phyloP scores from a whole-genome alignment of 2,888 invertebrate species.

The Hololepta plana region DNA sequence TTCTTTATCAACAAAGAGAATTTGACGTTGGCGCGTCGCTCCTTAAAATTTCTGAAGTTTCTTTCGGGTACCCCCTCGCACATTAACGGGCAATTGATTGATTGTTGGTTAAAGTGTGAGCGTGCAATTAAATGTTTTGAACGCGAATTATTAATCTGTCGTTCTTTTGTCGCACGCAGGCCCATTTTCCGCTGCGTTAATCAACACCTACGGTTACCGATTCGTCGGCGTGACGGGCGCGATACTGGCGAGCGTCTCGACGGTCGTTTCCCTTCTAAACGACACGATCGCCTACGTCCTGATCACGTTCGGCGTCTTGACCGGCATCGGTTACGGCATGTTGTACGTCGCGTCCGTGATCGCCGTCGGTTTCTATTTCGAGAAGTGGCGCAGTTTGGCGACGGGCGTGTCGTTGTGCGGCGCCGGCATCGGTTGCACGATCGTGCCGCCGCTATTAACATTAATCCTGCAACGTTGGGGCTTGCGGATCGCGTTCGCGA shows the following conservation, averaged over 20 bases:
- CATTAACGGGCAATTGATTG: too few species aligned
- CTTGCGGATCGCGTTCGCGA: conserved; percentile 56
- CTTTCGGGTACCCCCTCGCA: too few species aligned
- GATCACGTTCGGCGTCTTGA: conserved; percentile 58
- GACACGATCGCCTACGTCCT: conserved; percentile 39
- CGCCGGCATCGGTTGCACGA: conserved; percentile 77
- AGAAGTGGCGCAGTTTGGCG: conserved; percentile 79
- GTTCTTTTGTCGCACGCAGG: too few species aligned
- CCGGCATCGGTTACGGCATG: conserved; percentile 79
- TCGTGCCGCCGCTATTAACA: conserved; percentile 56
- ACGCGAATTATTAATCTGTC: too few species aligned
- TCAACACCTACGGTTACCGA: conserved; percentile 81
- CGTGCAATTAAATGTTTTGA: too few species aligned
- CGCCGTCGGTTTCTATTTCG: conserved; percentile 88
- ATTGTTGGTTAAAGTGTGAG: too few species aligned
- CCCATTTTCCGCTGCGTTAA: conserved; percentile 77
- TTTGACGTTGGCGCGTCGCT: too few species aligned
- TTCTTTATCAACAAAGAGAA: too few species aligned
- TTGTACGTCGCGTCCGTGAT: conserved; percentile 86
- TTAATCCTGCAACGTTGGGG: conserved; percentile 37
- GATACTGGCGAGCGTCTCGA: conserved; percentile 46
- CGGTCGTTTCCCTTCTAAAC: conserved; percentile 11
- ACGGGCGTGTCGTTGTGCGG: conserved; percentile 92
- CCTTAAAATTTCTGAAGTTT: too few species aligned
- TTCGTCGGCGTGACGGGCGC: conserved; percentile 66